These are phyloP conservation scores for Lamellibrachia luymesi DNA, from an alignment of 1,140 invertebrate species.

Conservation along the genomic window DNA sequence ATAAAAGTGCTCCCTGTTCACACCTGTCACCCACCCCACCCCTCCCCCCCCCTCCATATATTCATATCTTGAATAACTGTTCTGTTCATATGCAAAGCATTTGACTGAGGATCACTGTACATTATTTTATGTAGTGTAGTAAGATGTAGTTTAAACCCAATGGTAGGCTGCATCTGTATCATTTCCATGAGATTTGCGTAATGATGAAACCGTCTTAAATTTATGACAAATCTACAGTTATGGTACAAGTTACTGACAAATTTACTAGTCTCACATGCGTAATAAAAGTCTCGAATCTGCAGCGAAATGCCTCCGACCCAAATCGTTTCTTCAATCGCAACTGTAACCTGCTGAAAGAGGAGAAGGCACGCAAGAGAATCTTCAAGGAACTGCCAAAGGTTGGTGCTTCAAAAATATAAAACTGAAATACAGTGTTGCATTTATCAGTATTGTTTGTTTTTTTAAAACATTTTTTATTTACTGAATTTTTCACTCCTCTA, in stretches of 20 bases:
- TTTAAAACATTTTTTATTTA: too few relatives aligned
- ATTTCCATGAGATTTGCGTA: too few relatives aligned
- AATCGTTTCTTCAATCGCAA: constrained; percentile 75
- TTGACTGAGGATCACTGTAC: not conserved
- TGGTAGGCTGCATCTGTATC: too few relatives aligned
- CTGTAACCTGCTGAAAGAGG: constrained; percentile 77
- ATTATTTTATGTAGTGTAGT: too few relatives aligned
- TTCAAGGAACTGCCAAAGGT: constrained; percentile 62
- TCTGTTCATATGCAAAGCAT: not conserved
- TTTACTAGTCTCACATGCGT: not conserved
- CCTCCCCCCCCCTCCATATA: too few relatives aligned
- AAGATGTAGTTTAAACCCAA: too few relatives aligned
- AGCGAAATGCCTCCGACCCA: constrained; percentile 69
- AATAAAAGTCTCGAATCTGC: constrained; percentile 21
- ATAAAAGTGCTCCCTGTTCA: too few relatives aligned
- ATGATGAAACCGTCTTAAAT: not conserved
- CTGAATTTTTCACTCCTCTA: too few relatives aligned
- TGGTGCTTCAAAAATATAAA: not conserved
- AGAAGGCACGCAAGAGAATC: constrained; percentile 76
- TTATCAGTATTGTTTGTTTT: too few relatives aligned
- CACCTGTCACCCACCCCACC: too few relatives aligned
- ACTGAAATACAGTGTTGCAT: not conserved
- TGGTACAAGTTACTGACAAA: not conserved
- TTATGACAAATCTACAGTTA: not conserved
- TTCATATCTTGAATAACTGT: not conserved